A percentile compares a stretch with the other conserved stretches of the same genome.
phyloP scores from a whole-genome alignment of 2,888 invertebrate species.

The Tuta absoluta region DNA sequence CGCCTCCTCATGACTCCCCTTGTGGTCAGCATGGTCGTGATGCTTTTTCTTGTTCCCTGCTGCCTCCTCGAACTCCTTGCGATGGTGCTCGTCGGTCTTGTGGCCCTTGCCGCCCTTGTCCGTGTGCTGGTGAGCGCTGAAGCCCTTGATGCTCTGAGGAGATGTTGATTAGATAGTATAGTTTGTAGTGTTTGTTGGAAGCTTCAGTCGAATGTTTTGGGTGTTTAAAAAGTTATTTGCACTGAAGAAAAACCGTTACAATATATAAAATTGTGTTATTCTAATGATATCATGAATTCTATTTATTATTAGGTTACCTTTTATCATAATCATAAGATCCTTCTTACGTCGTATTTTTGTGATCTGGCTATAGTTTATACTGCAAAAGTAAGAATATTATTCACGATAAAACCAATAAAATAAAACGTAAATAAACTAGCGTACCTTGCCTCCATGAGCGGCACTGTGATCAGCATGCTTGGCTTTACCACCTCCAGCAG shows the following conservation, averaged over 20 bases:
- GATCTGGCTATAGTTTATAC: too few relatives aligned
- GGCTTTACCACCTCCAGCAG: constrained; percentile 78
- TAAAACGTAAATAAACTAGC: too few relatives aligned
- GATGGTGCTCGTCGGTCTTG: constrained; percentile 81
- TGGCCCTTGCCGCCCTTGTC: constrained; percentile 82
- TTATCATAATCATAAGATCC: too few relatives aligned
- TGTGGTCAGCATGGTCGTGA: constrained; percentile 83
- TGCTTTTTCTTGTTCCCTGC: constrained; percentile 83
- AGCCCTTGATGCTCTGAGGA: constrained; percentile 77
- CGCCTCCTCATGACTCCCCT: constrained; percentile 84
- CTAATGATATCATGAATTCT: too few relatives aligned
- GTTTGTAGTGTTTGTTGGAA: not conserved
- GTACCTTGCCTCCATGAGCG: constrained; percentile 79
- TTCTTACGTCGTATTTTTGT: too few relatives aligned
- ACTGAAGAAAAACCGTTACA: too few relatives aligned
- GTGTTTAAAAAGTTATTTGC: too few relatives aligned
- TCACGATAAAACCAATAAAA: too few relatives aligned
- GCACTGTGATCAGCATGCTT: constrained; percentile 77
- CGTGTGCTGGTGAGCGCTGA: constrained; percentile 80
- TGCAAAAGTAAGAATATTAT: too few relatives aligned
- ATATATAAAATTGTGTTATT: too few relatives aligned
- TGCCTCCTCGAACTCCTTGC: constrained; percentile 82
- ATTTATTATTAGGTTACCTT: too few relatives aligned
- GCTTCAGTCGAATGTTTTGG: too few relatives aligned
- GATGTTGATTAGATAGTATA: not conserved